A percentile compares a stretch with the other conserved stretches of the same genome.
phyloP scores from a whole-genome alignment of 1,140 invertebrate species.

The Euura lappo region DNA sequence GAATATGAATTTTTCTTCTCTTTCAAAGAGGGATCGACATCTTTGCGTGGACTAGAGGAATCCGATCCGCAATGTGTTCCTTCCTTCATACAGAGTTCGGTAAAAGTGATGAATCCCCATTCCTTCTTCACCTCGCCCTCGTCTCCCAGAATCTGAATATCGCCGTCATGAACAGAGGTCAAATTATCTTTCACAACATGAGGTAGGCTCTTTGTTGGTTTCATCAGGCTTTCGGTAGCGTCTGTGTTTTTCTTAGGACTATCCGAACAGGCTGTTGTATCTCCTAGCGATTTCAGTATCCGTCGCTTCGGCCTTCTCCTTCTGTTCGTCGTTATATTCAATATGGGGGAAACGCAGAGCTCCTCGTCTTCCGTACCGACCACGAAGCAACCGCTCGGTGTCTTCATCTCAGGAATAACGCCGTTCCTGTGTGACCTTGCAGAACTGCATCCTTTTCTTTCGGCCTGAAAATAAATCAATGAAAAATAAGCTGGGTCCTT shows the following conservation, averaged over 20 bases:
- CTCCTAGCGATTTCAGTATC: constrained; percentile 36
- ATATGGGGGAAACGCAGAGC: constrained; percentile 35
- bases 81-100: constrained; percentile 7
- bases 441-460: not conserved
- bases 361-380: not conserved
- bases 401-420: not conserved
- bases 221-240: not conserved
- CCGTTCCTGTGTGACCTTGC: not conserved
- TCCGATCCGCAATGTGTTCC: not conserved
- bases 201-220: not conserved
- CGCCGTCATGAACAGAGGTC: not conserved
- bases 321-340: constrained; percentile 28
- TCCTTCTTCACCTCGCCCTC: constrained; percentile 1
- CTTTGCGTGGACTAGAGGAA: not conserved
- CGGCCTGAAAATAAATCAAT: not conserved
- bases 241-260: not conserved
- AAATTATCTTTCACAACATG: too few species aligned
- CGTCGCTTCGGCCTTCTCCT: constrained; percentile 32
- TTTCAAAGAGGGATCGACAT: constrained; percentile 7
- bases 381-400: constrained; percentile 5
- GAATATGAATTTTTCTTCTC: not conserved
- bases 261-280: not conserved
- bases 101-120: constrained; percentile 1
- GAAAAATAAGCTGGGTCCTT: too few species aligned
- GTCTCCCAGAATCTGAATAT: not conserved